Conservation (phyloP, 2,888 invertebrate species). For the Mactromeris polynyma region DNA sequence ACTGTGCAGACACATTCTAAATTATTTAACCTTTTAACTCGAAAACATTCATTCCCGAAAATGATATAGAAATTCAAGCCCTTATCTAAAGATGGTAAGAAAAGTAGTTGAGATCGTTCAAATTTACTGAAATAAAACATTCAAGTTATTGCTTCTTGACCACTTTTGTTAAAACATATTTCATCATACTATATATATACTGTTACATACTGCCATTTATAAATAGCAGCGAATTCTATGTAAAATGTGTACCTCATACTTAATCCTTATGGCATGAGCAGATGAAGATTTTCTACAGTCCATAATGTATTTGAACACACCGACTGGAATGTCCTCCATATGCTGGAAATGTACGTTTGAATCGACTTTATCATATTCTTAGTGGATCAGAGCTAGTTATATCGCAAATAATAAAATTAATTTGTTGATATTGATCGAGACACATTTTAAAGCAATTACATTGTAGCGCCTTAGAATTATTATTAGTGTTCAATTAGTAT, state of each 20-base stretch:
- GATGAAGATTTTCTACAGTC: slow-evolving; percentile 10
- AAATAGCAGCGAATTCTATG: background rate
- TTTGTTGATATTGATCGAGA: background rate
- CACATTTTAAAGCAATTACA: background rate
- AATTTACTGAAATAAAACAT: no score
- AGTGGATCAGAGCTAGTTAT: background rate
- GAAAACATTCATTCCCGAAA: no score
- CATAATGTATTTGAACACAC: background rate
- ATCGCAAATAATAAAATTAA: background rate
- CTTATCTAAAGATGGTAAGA: no score
- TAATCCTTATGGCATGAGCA: background rate
- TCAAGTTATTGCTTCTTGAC: no score
- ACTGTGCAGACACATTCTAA: no score
- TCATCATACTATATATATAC: no score
- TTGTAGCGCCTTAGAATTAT: background rate
- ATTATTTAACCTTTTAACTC: no score
- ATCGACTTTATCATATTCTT: background rate
- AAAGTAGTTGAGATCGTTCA: no score
- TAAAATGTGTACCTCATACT: background rate
- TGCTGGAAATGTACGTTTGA: background rate
- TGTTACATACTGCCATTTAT: background rate
- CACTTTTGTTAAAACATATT: no score
- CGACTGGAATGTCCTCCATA: background rate
- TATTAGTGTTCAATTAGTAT: background rate
- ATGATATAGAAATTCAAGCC: no score